Conservation (phyloP, 2,113 vertebrate species). For the Willisornis vidua region DNA sequence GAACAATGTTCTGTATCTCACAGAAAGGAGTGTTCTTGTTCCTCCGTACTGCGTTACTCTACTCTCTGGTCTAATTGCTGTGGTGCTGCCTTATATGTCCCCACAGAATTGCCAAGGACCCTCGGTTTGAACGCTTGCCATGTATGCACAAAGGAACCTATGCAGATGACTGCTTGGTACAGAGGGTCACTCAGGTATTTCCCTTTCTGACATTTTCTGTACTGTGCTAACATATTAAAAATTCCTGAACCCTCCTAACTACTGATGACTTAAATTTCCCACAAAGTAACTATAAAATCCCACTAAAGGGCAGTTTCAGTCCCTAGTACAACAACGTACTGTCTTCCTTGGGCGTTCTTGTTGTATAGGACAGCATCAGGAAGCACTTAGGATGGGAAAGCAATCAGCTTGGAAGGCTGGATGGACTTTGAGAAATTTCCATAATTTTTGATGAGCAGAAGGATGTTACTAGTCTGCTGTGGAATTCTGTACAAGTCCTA, state of each 20-base stretch:
- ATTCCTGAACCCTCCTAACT: not conserved
- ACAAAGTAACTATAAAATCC: not conserved
- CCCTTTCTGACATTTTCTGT: not conserved
- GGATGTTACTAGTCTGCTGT: not conserved
- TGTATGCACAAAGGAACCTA: constrained; percentile 96
- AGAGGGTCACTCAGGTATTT: constrained; percentile 95
- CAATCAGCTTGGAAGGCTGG: not conserved
- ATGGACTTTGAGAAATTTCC: not conserved
- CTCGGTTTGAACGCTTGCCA: constrained; percentile 92
- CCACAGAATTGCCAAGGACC: constrained; percentile 93
- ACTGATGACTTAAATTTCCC: not conserved
- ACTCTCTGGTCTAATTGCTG: not conserved
- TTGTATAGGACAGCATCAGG: not conserved
- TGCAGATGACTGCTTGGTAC: constrained; percentile 96
- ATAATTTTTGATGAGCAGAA: not conserved
- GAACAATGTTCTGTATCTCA: not conserved
- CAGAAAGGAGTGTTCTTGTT: not conserved
- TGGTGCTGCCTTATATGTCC: not conserved
- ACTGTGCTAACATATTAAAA: not conserved
- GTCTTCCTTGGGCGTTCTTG: not conserved
- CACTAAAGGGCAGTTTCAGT: not conserved
- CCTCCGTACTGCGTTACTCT: not conserved
- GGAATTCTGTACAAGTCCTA: not conserved
- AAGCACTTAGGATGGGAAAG: not conserved
- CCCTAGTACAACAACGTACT: not conserved